Evolutionary conservation across 1,140 invertebrate genomes (phyloP).

Genomic region (Parapsyche elsis): DNA sequence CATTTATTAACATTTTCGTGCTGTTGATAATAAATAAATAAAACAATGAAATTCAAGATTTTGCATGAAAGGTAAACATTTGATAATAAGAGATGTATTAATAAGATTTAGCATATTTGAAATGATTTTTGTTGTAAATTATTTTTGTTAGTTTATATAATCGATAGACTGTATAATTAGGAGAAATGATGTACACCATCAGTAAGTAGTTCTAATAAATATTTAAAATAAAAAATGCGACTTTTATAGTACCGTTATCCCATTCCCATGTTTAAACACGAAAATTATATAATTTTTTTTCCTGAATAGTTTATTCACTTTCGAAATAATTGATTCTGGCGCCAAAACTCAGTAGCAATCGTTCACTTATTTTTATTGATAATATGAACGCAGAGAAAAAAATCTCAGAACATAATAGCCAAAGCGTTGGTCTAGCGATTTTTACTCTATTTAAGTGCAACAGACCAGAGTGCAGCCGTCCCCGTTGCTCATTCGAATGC

Average conservation of each 20-base stretch:
- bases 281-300: too few species aligned
- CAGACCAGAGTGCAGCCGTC: slow-evolving; percentile 26
- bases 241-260: neutral
- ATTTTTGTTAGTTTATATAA: slow-evolving; percentile 57
- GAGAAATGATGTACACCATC: slow-evolving; percentile 53
- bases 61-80: neutral
- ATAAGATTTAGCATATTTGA: slow-evolving; percentile 47
- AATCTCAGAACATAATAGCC: neutral
- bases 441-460: slow-evolving; percentile 24
- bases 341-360: neutral
- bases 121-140: slow-evolving; percentile 57
- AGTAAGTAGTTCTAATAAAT: slow-evolving; percentile 51
- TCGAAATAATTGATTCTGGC: too few species aligned
- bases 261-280: too few species aligned
- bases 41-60: too few species aligned
- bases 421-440: slow-evolving; percentile 15
- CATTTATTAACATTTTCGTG: neutral
- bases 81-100: slow-evolving; percentile 12
- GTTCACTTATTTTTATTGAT: neutral
- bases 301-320: too few species aligned
- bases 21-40: neutral
- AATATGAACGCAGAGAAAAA: too few species aligned
- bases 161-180: slow-evolving; percentile 55
- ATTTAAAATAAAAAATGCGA: slow-evolving; percentile 42
- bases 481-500: slow-evolving; percentile 46